Evolutionary conservation across 2,888 invertebrate genomes (phyloP).

Genomic region (Hyposoter didymator): DNA sequence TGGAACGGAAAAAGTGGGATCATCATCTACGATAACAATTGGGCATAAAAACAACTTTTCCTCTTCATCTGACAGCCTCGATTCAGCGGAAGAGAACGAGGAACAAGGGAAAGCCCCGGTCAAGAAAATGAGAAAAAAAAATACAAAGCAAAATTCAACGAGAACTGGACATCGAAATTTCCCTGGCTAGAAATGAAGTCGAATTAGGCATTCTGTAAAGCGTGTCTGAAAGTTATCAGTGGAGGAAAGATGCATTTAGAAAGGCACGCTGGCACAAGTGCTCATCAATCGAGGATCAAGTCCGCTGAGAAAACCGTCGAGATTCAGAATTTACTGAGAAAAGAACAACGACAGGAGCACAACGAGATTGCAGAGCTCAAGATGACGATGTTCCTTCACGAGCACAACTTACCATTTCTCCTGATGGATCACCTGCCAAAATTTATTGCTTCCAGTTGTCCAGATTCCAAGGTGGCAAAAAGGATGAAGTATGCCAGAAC

Average conservation of each 20-base stretch:
- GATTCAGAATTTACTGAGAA: constrained; percentile 18
- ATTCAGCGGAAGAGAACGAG: constrained; percentile 3
- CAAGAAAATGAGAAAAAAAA: constrained; percentile 36
- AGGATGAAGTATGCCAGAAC: constrained; percentile 15
- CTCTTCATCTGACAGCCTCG: constrained; percentile 26
- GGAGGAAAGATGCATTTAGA: constrained; percentile 39
- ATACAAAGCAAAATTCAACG: constrained; percentile 15
- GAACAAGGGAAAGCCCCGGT: not conserved
- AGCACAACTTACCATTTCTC: constrained; percentile 29
- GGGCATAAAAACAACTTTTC: constrained; percentile 3
- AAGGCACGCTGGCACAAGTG: constrained; percentile 47
- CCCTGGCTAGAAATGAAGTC: constrained; percentile 43
- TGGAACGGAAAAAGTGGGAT: constrained; percentile 5
- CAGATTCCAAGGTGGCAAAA: constrained; percentile 20
- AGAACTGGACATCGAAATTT: constrained; percentile 45
- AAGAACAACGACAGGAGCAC: constrained; percentile 6
- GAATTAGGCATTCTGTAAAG: constrained; percentile 42
- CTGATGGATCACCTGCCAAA: constrained; percentile 27
- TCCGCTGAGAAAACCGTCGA: constrained; percentile 29
- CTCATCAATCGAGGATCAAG: constrained; percentile 46
- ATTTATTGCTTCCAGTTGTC: constrained; percentile 17
- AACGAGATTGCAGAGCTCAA: constrained; percentile 22
- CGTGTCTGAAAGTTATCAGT: constrained; percentile 36
- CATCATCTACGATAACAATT: not conserved
- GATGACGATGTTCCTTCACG: constrained; percentile 29